Evolutionary conservation across 2,888 invertebrate genomes (phyloP), one percentile per base, ranked within the genome.

Genomic region (Nomada goodeniana): DNA sequence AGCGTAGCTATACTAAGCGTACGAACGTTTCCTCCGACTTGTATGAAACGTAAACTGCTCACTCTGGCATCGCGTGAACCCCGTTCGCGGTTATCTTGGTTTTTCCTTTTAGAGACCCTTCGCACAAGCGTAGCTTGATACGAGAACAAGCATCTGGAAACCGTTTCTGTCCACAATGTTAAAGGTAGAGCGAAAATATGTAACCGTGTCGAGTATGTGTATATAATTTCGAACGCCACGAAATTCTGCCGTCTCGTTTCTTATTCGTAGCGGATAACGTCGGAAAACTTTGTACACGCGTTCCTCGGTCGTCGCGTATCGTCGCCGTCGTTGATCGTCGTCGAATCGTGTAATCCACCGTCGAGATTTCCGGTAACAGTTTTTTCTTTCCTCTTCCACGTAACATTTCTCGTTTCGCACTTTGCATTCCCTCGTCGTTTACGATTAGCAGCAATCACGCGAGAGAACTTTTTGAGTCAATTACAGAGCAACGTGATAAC

Each of bases 1-100:
- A 88, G 52, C 52, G 53, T 63, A 61, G 84, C 86, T 90, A 86
- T 82, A 20, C 89, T 88, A 89, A 87, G 84, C 89, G 86, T 90
- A 85, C 89, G 88, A 90, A 83, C 90, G 64, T 85, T 83, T 81
- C 79, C 84, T 73, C 70, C 75, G 64, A 76, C 72, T 67, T 70
- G 59, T 47, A 65, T 7, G 67, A 60, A 80, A 84, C 71, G 80
- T 76, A 72, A 72, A 10, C 59, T 84, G 86, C 84, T 87, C 85
- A 83, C 77, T 74, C 73, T 70, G 84, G 78, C 80, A 78, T 82
- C 77, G 74, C 73, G 68, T 61, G 50, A 70, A 79, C 57, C 64
- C 36, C 67, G 50, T 76, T 77, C 82, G 76, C 77, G 76, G 73
- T 78, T 69, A 75, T 65, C 68, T 55, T 72, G 60, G 36, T 75